Conservation (phyloP, 2,113 vertebrate species). For the Saccopteryx leptura region DNA sequence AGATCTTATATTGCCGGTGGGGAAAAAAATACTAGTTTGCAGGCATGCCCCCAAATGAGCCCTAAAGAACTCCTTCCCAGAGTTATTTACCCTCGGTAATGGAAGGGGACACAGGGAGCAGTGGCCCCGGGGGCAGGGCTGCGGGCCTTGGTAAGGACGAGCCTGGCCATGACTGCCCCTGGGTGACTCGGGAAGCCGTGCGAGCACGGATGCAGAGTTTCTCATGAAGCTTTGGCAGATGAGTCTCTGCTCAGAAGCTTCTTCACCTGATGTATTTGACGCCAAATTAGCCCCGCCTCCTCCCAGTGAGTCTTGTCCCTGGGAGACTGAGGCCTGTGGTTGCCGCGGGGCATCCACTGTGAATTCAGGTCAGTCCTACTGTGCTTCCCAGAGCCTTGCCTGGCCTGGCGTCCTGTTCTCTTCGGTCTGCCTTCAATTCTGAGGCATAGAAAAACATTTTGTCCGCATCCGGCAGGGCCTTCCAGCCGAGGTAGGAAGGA, state of each 20-base stretch:
- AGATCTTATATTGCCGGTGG: conserved; percentile 77
- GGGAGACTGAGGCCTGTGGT: conserved; percentile 41
- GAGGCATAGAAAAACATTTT: conserved; percentile 22
- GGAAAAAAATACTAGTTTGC: conserved; percentile 72
- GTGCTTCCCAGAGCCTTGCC: not conserved
- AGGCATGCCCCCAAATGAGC: conserved; percentile 64
- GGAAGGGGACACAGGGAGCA: not conserved
- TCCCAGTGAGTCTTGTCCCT: not conserved
- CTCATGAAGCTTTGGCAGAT: not conserved
- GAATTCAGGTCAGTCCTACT: conserved; percentile 50
- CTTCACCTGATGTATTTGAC: conserved; percentile 42
- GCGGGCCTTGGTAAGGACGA: not conserved
- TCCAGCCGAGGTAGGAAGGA: not conserved
- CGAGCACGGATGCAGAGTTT: not conserved
- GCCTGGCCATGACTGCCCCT: not conserved
- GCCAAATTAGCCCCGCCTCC: not conserved
- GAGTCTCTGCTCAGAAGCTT: conserved; percentile 20
- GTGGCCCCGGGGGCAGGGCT: not conserved
- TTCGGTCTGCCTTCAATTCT: not conserved
- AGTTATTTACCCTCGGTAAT: conserved; percentile 58
- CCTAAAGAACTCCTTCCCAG: conserved; percentile 71
- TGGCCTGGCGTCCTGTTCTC: conserved; percentile 38
- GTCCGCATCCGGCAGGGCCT: not conserved
- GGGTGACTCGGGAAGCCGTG: conserved; percentile 49
- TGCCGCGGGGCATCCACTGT: conserved; percentile 33